phyloP scores from a whole-genome alignment of 2,888 invertebrate genomes.

The Protophormia terraenovae region DNA sequence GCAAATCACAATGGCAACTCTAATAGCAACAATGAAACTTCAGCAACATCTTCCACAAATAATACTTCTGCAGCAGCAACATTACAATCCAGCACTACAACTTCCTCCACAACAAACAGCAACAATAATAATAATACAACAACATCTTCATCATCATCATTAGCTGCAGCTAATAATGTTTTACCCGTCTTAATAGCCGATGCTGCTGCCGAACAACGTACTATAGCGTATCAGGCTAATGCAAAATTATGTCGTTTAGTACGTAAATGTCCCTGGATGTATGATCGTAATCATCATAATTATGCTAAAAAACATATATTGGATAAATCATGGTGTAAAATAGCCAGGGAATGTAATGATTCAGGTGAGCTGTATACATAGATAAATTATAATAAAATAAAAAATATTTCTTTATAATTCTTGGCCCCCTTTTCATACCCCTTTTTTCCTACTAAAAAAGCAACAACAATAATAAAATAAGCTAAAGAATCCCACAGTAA shows the following conservation, averaged over 20 bases:
- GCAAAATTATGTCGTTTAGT: constrained; percentile 72
- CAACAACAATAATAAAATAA: background rate
- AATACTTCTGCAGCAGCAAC: background rate
- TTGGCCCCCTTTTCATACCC: background rate
- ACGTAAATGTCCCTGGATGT: constrained; percentile 72
- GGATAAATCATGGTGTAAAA: constrained; percentile 72
- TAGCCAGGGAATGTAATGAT: constrained; percentile 72
- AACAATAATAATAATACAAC: background rate
- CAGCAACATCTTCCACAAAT: constrained; percentile 24
- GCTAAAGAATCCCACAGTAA: background rate
- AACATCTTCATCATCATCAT: background rate
- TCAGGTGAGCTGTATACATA: constrained; percentile 69
- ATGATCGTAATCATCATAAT: constrained; percentile 71
- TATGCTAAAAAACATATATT: constrained; percentile 71
- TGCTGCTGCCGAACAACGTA: constrained; percentile 66
- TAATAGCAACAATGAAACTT: constrained; percentile 9
- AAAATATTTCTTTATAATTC: background rate
- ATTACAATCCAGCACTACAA: constrained; percentile 20
- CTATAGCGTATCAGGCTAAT: constrained; percentile 67
- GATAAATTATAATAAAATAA: background rate
- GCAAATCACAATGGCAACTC: constrained; percentile 34
- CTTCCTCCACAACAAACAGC: constrained; percentile 20
- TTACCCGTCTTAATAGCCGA: constrained; percentile 18
- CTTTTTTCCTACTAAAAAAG: background rate
- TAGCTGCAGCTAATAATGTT: background rate